Evolutionary conservation across 1,140 invertebrate species (phyloP).

Genomic region (Scylla paramamosain): DNA sequence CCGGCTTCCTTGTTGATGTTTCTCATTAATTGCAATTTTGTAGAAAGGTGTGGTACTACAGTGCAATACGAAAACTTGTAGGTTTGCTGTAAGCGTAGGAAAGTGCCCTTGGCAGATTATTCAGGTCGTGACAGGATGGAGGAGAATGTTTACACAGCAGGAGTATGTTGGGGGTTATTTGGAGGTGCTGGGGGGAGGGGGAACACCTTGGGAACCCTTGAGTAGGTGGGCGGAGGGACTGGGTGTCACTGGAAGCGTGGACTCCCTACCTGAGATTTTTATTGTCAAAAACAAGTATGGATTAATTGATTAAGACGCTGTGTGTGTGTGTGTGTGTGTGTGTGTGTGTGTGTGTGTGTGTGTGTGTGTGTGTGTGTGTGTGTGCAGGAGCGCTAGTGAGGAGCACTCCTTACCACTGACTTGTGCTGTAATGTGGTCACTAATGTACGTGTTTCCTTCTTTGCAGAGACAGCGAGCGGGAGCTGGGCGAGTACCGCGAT

Average conservation of each 20-base stretch:
- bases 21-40: not conserved
- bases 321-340: constrained; percentile 50
- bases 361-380: constrained; percentile 47
- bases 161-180: not conserved
- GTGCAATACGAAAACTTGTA: not conserved
- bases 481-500: constrained; percentile 71
- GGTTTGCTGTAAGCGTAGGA: not conserved
- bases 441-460: not conserved
- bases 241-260: not conserved
- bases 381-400: not conserved
- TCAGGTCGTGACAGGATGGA: not conserved
- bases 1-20: not conserved
- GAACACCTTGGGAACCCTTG: no score
- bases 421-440: not conserved
- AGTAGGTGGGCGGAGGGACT: not conserved
- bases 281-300: not conserved
- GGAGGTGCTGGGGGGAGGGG: no score
- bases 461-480: constrained; percentile 70
- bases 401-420: not conserved
- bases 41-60: not conserved
- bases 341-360: constrained; percentile 55
- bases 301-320: constrained; percentile 12
- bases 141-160: not conserved
- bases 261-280: not conserved
- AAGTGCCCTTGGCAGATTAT: not conserved